A percentile compares a stretch with the other conserved stretches of the same genome.
These are phyloP conservation scores for Hemicentrotus pulcherrimus DNA, from an alignment of 35 echinoderm and acorn worm species.

Conservation along the genomic window DNA sequence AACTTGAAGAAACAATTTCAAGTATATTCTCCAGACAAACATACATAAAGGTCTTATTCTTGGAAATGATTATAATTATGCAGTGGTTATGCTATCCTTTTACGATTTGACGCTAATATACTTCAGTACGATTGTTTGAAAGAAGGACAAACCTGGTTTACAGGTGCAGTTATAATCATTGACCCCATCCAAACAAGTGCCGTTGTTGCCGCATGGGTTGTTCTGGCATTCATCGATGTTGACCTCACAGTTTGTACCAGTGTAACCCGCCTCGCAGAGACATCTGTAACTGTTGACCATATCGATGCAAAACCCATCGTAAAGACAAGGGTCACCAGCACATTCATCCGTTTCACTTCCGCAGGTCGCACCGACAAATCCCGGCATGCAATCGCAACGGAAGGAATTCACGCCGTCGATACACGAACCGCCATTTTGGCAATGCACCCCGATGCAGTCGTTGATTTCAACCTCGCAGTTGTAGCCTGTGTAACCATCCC, in stretches of 20 bases:
- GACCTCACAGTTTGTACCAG: constrained; percentile 60
- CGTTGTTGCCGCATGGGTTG: constrained; percentile 66
- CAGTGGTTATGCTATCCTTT: no score
- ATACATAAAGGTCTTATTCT: no score
- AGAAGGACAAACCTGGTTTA: constrained; percentile 50
- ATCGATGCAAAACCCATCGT: constrained; percentile 67
- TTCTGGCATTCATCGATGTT: constrained; percentile 59
- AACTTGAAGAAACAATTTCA: no score
- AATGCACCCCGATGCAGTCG: constrained; percentile 61
- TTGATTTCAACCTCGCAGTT: constrained; percentile 67
- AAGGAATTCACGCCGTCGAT: constrained; percentile 64
- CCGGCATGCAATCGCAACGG: constrained; percentile 53
- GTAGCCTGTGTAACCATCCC: constrained; percentile 63
- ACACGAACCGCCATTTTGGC: constrained; percentile 65
- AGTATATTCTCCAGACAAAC: no score
- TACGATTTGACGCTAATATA: no score
- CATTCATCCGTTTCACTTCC: constrained; percentile 73
- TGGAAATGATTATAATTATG: no score
- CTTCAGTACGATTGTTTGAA: neutral
- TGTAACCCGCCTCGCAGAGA: constrained; percentile 54
- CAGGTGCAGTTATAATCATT: constrained; percentile 76
- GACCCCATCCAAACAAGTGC: constrained; percentile 65
- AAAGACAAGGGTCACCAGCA: constrained; percentile 51
- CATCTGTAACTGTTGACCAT: constrained; percentile 53
- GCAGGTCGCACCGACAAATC: constrained; percentile 71